Conservation (phyloP, 2,797 vertebrate genomes). For the Dryobates pubescens region DNA sequence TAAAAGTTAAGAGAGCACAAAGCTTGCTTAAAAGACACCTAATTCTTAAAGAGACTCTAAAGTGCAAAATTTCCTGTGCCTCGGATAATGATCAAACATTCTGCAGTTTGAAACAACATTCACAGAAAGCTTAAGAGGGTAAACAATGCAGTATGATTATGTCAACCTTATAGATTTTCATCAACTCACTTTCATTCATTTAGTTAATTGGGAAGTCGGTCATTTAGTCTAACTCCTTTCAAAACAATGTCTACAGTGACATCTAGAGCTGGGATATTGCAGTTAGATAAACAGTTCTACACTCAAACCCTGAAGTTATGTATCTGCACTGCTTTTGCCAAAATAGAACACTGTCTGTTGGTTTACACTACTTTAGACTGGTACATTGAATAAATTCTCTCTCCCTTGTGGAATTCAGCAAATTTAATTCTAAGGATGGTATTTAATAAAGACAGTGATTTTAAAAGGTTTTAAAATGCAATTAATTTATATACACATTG, state of each 20-base stretch:
- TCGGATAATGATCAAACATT: background rate
- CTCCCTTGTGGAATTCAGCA: background rate
- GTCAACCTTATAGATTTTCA: background rate
- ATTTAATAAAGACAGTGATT: background rate
- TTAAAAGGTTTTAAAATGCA: background rate
- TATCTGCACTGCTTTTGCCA: background rate
- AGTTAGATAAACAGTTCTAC: background rate
- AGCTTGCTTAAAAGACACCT: background rate
- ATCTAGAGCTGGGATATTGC: conserved; percentile 40
- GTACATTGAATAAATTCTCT: background rate
- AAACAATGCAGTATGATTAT: background rate
- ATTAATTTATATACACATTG: background rate
- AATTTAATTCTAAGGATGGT: background rate
- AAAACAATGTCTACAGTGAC: conserved; percentile 56
- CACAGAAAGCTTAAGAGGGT: background rate
- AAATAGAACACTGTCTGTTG: background rate
- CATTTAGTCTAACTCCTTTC: background rate
- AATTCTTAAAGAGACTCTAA: background rate
- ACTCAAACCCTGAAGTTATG: background rate
- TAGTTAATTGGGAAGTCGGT: background rate
- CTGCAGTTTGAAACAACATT: background rate
- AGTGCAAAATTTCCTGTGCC: background rate
- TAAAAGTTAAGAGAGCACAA: background rate
- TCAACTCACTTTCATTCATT: background rate
- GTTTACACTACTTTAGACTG: background rate